Base-by-base conservation (phyloP, 1,140 invertebrate species). In the Nebria ingens region DNA sequence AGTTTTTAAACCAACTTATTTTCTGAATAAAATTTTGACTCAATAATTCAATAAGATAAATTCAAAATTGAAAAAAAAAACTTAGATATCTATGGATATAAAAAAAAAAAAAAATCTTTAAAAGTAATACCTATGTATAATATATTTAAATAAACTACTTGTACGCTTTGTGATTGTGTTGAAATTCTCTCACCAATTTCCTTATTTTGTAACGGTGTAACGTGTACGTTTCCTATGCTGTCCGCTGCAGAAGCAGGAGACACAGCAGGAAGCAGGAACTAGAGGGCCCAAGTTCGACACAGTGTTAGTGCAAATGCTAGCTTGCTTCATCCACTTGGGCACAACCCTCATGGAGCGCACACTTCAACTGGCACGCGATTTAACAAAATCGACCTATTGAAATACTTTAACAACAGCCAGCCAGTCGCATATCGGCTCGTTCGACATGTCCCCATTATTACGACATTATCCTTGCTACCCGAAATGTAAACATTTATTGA, bases 401-500 rank as follows among this genome's bases (percentile, higher is more conserved):
- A 45, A 45, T 45, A 45, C 40, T 45, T 45, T 45, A 45, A 45
- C 40, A 45, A 45, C 40, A 17, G 17, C 15, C 40, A 17, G 9
- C 9, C 15, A 9, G 40, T 45, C n/a, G n/a, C n/a, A n/a, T n/a
- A n/a, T n/a, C n/a, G n/a, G n/a, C n/a, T n/a, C n/a, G 40, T 45
- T 45, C 40, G 40, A 45, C 40, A 45, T 45, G 40, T 4, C 40
- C 17, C 40, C 15, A 45, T 45, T 45, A 45, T 45, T 45, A 45
- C 40, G 3, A 17, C 40, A 17, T 45, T 45, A 45, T 45, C 40
- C 40, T 11, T 45, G 40, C 40, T 45, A 12, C 15, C 6, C 15
- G 40, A 45, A 45, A 45, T 45, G 40, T 45, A 45, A 45, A 45
- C 40, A 45, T 45, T 45, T 45, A 17, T 34, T 45, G 40, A 45